phyloP scores from a whole-genome alignment of 2,113 vertebrate species.

The Dinomys branickii region DNA sequence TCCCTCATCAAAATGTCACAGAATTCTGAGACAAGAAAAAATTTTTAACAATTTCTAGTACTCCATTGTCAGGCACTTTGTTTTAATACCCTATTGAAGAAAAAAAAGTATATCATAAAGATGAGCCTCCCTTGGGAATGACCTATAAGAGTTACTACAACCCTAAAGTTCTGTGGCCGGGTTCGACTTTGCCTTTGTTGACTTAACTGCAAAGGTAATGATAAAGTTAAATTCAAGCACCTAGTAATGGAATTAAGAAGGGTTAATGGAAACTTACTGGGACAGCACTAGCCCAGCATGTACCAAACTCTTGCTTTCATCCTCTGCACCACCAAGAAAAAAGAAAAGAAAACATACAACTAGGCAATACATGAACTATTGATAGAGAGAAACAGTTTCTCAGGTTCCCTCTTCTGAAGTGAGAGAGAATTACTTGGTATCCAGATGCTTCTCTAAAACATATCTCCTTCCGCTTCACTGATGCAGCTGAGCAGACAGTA shows the following conservation, averaged over 20 bases:
- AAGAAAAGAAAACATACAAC: background rate
- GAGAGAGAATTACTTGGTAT: background rate
- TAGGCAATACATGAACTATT: background rate
- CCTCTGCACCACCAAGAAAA: background rate
- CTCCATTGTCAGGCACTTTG: background rate
- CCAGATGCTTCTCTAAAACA: background rate
- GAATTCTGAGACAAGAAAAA: conserved; percentile 5
- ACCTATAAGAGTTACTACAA: background rate
- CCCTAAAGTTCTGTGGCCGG: background rate
- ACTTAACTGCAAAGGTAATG: background rate
- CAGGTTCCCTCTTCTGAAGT: conserved; percentile 5
- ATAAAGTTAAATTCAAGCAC: too few species aligned
- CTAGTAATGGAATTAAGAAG: too few species aligned
- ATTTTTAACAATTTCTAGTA: background rate
- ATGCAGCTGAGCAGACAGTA: background rate
- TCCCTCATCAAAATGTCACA: conserved; percentile 67
- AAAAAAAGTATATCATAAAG: background rate
- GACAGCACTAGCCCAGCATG: too few species aligned
- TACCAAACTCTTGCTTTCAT: background rate
- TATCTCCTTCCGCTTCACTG: background rate
- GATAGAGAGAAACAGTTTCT: background rate
- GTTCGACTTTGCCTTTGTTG: background rate
- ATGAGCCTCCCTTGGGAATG: background rate
- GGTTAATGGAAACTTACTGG: too few species aligned
- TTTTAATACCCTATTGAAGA: background rate